Evolutionary conservation across 2,113 vertebrate species (phyloP), one percentile per base, ranked within the genome.

Genomic region (Heterocephalus glaber): DNA sequence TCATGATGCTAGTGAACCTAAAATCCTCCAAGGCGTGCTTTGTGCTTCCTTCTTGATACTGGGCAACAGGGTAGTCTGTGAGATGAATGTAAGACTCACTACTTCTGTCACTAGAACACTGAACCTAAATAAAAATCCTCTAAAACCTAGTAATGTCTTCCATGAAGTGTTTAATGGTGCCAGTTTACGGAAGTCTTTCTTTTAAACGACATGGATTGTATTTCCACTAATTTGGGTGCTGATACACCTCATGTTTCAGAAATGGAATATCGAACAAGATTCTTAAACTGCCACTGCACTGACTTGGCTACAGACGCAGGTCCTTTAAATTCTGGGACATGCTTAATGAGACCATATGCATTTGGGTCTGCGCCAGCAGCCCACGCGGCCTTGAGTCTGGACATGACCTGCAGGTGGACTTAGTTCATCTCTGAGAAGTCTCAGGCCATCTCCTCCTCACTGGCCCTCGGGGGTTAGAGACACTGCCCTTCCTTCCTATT

Each of bases 41-140:
- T 96, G 87, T 97, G 90, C 82, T 97, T 96, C 98, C 98, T 98
- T 96, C 97, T 98, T 97, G 97, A 97, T 97, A 97, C 98, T 98
- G 90, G 95, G 98, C 96, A 99, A 97, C 95, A 91, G 92, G 77
- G 96, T 81, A 96, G 65, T 95, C 92, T 95, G 92, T 95, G 95
- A 95, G 97, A 97, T 87, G 95, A 96, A 97, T 89, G 95, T 82
- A 90, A 95, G 77, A 98, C 96, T 98, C 94, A 97, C 96, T 98
- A 98, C 96, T 65, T 88, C 92, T 92, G 83, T 85, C 38, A 82
- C 28, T 87, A 96, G 85, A 96, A 89, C 19, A 79, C 20, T 94
- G 84, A 95, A 80, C 76, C 2, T 92, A 98, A 98, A 86, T 76
- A 52, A 97, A 97, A 97, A 35, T 61, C 93, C 79, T 89, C 65